These are phyloP conservation scores for Drosophila ironensis DNA, from an alignment of 1,140 invertebrate genomes.

Conservation along the genomic window DNA sequence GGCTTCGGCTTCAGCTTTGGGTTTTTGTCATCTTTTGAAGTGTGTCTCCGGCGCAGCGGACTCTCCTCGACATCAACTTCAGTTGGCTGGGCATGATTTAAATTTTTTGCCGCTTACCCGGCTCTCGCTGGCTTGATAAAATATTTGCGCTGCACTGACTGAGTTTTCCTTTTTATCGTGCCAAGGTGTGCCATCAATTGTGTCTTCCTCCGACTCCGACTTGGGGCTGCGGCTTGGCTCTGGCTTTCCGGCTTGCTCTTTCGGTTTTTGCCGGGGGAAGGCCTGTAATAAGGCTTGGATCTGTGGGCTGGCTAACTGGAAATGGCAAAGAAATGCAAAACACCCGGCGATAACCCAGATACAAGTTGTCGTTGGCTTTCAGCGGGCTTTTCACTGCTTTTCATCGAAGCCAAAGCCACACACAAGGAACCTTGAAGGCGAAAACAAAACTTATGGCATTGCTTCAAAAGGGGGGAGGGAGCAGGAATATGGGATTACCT, in stretches of 20 bases:
- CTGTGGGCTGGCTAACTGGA: conserved; percentile 36
- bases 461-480: not conserved
- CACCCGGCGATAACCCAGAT: conserved; percentile 54
- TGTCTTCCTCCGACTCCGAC: conserved; percentile 36
- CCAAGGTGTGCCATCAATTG: conserved; percentile 79
- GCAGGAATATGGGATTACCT: not conserved
- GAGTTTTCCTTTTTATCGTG: conserved; percentile 79
- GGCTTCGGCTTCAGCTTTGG: too few relatives aligned
- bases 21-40: conserved; percentile 74
- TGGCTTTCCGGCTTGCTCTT: conserved; percentile 33
- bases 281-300: conserved; percentile 23
- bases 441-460: conserved; percentile 10
- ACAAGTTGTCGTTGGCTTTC: conserved; percentile 20
- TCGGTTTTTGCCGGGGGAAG: conserved; percentile 21
- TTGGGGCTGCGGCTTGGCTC: conserved; percentile 16
- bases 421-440: conserved; percentile 26
- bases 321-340: conserved; percentile 59
- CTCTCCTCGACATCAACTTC: conserved; percentile 24
- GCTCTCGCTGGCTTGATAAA: conserved; percentile 51
- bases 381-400: conserved; percentile 20
- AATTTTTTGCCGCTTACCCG: conserved; percentile 43
- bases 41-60: conserved; percentile 48
- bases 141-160: conserved; percentile 74
- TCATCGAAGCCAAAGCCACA: conserved; percentile 22
- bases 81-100: conserved; percentile 56